Evolutionary conservation across 1,140 invertebrate species (phyloP).

Genomic region (Pseudoatta argentina): DNA sequence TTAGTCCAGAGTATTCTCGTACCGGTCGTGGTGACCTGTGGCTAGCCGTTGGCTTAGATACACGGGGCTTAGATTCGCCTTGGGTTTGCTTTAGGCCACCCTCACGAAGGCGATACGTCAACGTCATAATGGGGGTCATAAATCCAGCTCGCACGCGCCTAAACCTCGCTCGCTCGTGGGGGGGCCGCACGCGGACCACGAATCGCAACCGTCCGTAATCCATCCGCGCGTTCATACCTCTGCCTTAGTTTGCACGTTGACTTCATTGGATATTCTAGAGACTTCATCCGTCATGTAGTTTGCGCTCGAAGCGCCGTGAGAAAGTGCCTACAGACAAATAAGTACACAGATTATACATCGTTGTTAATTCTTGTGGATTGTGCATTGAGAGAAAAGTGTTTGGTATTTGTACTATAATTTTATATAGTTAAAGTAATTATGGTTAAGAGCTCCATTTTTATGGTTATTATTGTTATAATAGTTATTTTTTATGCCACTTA

Average conservation of each 20-base stretch:
- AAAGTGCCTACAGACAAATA: slow-evolving; percentile 27
- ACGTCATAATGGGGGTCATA: slow-evolving; percentile 82
- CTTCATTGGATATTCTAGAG: slow-evolving; percentile 70
- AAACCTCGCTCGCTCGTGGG: slow-evolving; percentile 65
- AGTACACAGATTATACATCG: not conserved
- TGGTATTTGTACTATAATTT: too few relatives aligned
- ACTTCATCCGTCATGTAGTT: slow-evolving; percentile 66
- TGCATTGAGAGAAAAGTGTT: too few relatives aligned
- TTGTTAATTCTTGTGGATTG: not conserved
- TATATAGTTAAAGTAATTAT: too few relatives aligned
- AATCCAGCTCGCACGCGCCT: slow-evolving; percentile 81
- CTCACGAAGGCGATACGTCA: slow-evolving; percentile 81
- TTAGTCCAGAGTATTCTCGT: slow-evolving; percentile 78
- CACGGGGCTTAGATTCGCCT: slow-evolving; percentile 78
- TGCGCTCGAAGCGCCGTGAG: slow-evolving; percentile 29
- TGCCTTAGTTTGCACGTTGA: slow-evolving; percentile 73
- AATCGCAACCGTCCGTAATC: slow-evolving; percentile 72
- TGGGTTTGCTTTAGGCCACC: slow-evolving; percentile 77
- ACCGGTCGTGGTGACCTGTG: slow-evolving; percentile 77
- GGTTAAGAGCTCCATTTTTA: too few relatives aligned
- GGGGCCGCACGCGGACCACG: slow-evolving; percentile 71
- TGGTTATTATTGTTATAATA: too few relatives aligned
- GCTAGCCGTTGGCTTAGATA: slow-evolving; percentile 80
- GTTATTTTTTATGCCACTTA: too few relatives aligned
- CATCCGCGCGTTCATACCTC: slow-evolving; percentile 58